Conservation (phyloP, 1,140 invertebrate species). For the Lepidostoma basale region DNA sequence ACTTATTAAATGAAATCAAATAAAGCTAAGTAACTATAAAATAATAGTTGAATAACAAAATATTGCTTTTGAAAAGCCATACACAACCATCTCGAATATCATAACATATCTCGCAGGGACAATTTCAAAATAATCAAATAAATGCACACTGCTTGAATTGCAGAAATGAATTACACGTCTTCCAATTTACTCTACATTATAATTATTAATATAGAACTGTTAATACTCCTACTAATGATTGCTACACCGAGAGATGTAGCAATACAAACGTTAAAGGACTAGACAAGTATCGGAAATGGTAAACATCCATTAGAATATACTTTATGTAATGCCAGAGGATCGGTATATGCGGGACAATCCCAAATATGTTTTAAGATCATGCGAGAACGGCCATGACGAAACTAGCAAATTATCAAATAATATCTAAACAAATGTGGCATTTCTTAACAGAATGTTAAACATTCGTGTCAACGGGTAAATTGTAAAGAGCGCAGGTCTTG, state of each 20-base stretch:
- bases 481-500: constrained; percentile 35
- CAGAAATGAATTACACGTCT: neutral
- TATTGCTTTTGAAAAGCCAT: constrained; percentile 44
- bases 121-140: neutral
- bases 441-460: constrained; percentile 32
- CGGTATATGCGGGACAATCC: too few species aligned
- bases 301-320: too few species aligned
- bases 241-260: constrained; percentile 11
- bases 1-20: constrained; percentile 18
- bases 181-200: neutral
- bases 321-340: too few species aligned
- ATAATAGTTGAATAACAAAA: constrained; percentile 38
- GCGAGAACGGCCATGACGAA: constrained; percentile 29
- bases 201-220: constrained; percentile 15
- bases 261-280: constrained; percentile 14
- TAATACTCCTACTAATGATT: constrained; percentile 19
- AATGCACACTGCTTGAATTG: neutral
- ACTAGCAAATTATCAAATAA: constrained; percentile 27
- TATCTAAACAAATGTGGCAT: constrained; percentile 37
- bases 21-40: constrained; percentile 38
- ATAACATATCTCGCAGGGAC: constrained; percentile 34
- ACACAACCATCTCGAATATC: constrained; percentile 44
- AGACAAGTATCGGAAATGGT: constrained; percentile 13
- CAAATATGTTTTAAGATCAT: neutral
- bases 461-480: constrained; percentile 23